phyloP scores from a whole-genome alignment of 2,797 vertebrate species.

The Hemitrygon akajei region DNA sequence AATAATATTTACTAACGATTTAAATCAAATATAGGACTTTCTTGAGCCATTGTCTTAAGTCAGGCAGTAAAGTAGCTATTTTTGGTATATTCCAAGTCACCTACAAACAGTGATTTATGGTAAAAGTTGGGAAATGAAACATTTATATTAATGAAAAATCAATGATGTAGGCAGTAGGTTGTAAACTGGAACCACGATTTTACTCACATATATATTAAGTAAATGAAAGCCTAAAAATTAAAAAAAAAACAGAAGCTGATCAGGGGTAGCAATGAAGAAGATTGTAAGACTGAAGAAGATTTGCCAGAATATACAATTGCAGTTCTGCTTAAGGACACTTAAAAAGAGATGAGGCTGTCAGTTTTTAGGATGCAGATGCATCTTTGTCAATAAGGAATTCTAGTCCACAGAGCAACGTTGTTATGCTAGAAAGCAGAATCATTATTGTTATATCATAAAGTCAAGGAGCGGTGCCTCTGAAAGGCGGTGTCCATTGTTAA shows the following conservation, averaged over 20 bases:
- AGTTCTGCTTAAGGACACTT: background rate
- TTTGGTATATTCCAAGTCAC: background rate
- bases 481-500: too few species aligned
- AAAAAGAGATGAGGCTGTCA: background rate
- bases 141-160: constrained; percentile 8
- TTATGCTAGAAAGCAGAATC: too few species aligned
- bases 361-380: background rate
- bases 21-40: too few species aligned
- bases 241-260: background rate
- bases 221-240: background rate
- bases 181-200: background rate
- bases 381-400: background rate
- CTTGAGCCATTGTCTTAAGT: too few species aligned
- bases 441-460: too few species aligned
- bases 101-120: background rate
- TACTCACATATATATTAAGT: background rate
- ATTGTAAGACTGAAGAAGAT: background rate
- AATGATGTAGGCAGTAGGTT: background rate
- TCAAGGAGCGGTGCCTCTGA: too few species aligned
- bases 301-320: background rate
- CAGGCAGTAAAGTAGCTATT: too few species aligned
- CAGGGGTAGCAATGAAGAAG: background rate
- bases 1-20: too few species aligned
- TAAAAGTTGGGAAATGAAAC: background rate
- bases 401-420: too few species aligned